A percentile compares a stretch with the other conserved stretches of the same genome.
These are phyloP conservation scores for Lepidonotus clava DNA, from an alignment of 2,888 invertebrate genomes.

Conservation along the genomic window DNA sequence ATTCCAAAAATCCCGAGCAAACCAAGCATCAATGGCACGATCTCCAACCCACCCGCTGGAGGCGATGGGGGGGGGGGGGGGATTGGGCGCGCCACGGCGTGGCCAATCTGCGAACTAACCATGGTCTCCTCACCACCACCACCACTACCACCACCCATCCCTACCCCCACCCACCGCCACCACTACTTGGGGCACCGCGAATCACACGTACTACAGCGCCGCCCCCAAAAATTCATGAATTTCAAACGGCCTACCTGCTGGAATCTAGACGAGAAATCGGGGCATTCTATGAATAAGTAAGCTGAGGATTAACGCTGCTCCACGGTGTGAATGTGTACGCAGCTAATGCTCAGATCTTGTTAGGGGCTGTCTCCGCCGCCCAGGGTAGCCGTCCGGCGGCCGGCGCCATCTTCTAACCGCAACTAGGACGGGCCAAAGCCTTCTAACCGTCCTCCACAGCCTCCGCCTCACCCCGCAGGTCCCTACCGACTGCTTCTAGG, in stretches of 20 bases:
- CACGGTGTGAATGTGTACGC: background rate
- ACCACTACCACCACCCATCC: no score
- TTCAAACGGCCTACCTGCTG: conserved; percentile 47
- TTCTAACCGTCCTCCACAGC: background rate
- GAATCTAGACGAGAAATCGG: conserved; percentile 38
- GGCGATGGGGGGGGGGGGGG: background rate
- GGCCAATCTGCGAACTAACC: conserved; percentile 23
- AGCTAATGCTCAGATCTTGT: conserved; percentile 25
- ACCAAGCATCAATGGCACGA: background rate
- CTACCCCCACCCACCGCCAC: background rate
- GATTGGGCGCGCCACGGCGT: background rate
- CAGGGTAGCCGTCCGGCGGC: background rate
- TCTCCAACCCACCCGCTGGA: conserved; percentile 22
- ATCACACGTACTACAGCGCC: background rate
- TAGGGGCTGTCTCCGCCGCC: background rate
- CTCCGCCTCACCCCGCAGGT: background rate
- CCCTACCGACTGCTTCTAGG: background rate
- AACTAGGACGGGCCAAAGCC: background rate
- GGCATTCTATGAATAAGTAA: conserved; percentile 40
- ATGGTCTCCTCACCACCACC: background rate
- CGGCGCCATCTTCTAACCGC: background rate
- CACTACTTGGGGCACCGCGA: no score
- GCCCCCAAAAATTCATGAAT: conserved; percentile 39
- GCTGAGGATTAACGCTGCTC: background rate
- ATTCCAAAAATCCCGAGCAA: conserved; percentile 9